Evolutionary conservation across 2,113 vertebrate species (phyloP).

Genomic region (Lutjanus erythropterus): DNA sequence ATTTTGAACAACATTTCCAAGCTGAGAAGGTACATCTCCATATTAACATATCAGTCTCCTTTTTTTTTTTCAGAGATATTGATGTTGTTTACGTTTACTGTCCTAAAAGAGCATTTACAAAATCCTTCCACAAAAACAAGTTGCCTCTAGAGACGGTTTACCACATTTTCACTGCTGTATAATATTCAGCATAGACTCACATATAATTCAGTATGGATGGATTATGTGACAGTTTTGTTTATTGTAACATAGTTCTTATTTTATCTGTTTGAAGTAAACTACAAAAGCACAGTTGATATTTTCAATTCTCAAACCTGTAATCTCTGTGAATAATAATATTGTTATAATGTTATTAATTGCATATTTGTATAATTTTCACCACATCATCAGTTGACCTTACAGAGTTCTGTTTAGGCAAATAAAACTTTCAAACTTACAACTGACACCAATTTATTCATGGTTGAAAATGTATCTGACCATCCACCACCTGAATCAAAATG

Average conservation of each 20-base stretch:
- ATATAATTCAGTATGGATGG: not conserved
- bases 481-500: conserved; percentile 2
- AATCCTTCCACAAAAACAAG: conserved; percentile 33
- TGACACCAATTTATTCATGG: not conserved
- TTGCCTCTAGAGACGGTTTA: conserved; percentile 17
- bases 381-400: not conserved
- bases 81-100: conserved; percentile 40
- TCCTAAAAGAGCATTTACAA: conserved; percentile 39
- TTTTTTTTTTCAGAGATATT: conserved; percentile 18
- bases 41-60: conserved; percentile 32
- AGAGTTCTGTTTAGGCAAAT: not conserved
- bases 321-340: too few relatives aligned
- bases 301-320: not conserved
- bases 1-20: conserved; percentile 50
- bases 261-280: not conserved
- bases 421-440: not conserved
- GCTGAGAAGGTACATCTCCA: conserved; percentile 12
- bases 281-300: not conserved
- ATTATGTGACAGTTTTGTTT: not conserved
- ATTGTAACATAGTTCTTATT: not conserved
- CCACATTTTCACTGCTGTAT: conserved; percentile 4
- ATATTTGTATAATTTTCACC: too few relatives aligned
- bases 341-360: too few relatives aligned
- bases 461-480: conserved; percentile 9
- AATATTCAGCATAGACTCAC: conserved; percentile 1